Evolutionary conservation across 1,140 invertebrate genomes (phyloP), one percentile per base, ranked within the genome.

Genomic region (Ectropis grisescens): DNA sequence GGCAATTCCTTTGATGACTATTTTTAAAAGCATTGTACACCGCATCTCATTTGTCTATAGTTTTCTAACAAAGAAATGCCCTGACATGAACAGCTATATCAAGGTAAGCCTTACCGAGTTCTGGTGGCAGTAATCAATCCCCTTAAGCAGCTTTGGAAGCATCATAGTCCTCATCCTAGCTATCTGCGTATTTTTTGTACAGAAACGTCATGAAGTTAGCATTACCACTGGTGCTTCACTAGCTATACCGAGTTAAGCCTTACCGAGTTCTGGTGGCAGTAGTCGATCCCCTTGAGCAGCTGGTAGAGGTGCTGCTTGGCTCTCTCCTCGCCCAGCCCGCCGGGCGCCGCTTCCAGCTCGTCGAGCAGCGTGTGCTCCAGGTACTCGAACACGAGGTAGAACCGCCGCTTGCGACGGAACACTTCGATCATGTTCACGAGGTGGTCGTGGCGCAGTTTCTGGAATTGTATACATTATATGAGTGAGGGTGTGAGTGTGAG

Each of bases 381-480:
- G 76, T 91, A 96, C 61, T 96, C 93, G 71, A 96, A 96, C 0
- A 96, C 93, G 8, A 96, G 82, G 67, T 95, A 94, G 49, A 95
- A 91, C 13, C 93, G 85, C 56, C 91, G 90, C 64, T 90, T 88
- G 23, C 91, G 83, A 11, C 93, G 86, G 71, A 96, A 96, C 25
- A 95, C 93, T 76, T 96, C 94, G 33, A 96, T 89, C 79, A 96
- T 86, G 57, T 92, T 93, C 14, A 96, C 92, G 14, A 96, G 70
- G 78, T 96, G 94, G 52, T 95, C 93, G 65, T 96, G 94, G 5
- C 88, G 88, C 25, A 96, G 84, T 87, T 91, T 92, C 93, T 96
- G 74, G 0, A 43, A 46, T n/a, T 13, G 11, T 12, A 19, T n/a
- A n/a, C n/a, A n/a, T n/a, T n/a, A n/a, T n/a, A n/a, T n/a, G n/a